Percentiles rank a stretch among this genome's conserved stretches.
These are phyloP conservation scores for Flexamia atlantica DNA, from an alignment of 2,888 invertebrate species.

Conservation along the genomic window DNA sequence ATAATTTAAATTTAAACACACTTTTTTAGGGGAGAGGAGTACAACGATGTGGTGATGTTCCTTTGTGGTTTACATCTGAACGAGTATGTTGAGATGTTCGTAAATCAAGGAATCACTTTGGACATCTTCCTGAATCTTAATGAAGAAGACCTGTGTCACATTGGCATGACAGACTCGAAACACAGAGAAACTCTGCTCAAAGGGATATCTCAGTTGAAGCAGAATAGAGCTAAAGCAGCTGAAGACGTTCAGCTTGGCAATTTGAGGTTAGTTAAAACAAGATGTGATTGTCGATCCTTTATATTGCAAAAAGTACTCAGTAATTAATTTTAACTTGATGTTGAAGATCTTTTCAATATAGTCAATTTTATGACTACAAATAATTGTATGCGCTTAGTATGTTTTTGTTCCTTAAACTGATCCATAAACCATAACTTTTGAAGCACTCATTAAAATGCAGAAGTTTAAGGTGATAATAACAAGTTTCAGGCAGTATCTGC, in stretches of 20 bases:
- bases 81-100: slow-evolving; percentile 62
- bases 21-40: slow-evolving; percentile 55
- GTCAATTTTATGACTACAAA: no score
- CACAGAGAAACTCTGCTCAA: slow-evolving; percentile 58
- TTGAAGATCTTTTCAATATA: no score
- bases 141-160: slow-evolving; percentile 63
- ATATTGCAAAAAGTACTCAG: no score
- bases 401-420: no score
- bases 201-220: slow-evolving; percentile 33
- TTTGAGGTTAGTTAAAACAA: slow-evolving; percentile 12
- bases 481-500: no score
- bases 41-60: slow-evolving; percentile 49
- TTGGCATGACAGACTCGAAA: slow-evolving; percentile 61
- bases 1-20: no score
- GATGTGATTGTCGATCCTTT: no score
- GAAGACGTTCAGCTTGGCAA: slow-evolving; percentile 7
- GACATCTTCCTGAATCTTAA: slow-evolving; percentile 63
- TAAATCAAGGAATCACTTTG: slow-evolving; percentile 59
- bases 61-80: slow-evolving; percentile 60
- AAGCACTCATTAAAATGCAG: no score
- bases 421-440: no score
- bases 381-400: no score
- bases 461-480: no score
- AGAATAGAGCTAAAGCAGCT: slow-evolving; percentile 2
- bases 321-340: no score